Conservation (phyloP, 2,888 invertebrate genomes). For the Autographa pulchrina region DNA sequence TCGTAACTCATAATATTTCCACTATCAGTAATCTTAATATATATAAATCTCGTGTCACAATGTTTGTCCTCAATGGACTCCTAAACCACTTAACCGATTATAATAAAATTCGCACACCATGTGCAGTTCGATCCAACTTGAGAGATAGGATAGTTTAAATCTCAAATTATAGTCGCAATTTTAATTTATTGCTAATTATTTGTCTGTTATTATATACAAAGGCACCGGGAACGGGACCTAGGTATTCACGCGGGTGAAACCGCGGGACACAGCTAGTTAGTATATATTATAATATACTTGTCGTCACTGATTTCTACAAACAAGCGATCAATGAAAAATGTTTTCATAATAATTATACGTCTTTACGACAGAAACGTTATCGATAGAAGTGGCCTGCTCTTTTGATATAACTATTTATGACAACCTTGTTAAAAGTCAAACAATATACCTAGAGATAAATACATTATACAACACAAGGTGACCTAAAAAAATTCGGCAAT, state of each 20-base stretch:
- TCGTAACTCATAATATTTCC: slow-evolving; percentile 3
- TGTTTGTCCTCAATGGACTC: too few relatives aligned
- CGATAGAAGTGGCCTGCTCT: slow-evolving; percentile 17
- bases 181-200: too few relatives aligned
- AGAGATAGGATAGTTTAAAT: too few relatives aligned
- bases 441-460: slow-evolving; percentile 55
- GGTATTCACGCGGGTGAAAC: too few relatives aligned
- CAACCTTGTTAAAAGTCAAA: slow-evolving; percentile 68
- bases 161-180: too few relatives aligned
- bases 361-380: slow-evolving; percentile 29
- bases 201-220: too few relatives aligned
- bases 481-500: slow-evolving; percentile 65
- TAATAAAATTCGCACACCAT: too few relatives aligned
- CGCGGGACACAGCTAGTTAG: too few relatives aligned
- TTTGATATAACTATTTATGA: slow-evolving; percentile 39
- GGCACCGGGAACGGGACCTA: too few relatives aligned
- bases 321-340: slow-evolving; percentile 12
- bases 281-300: neutral
- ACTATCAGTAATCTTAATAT: neutral
- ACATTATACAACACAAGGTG: slow-evolving; percentile 66
- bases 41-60: too few relatives aligned
- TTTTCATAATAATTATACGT: slow-evolving; percentile 16
- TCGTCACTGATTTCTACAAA: slow-evolving; percentile 18
- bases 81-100: too few relatives aligned
- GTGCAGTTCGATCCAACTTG: too few relatives aligned